Base-by-base conservation (phyloP, 2,797 vertebrate genomes). In the Steatocranus sp. region DNA sequence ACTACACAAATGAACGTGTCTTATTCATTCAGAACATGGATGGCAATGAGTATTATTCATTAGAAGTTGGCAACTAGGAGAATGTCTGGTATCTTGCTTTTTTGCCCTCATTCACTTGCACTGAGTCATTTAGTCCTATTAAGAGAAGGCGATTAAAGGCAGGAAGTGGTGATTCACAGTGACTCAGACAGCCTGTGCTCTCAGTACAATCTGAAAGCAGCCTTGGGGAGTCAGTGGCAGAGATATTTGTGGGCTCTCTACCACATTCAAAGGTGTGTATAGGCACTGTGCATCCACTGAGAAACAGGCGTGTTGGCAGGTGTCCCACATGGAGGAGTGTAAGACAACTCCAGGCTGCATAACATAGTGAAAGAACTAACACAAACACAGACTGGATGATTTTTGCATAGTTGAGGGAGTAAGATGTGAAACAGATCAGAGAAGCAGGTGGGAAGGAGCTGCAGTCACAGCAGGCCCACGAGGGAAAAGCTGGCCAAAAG, bases 1-100 rank as follows among this genome's bases (percentile, higher is more conserved):
- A 36, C 32, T 36, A 76, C 93, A 90, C 86, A 7, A 74, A 86
- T 81, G 91, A 91, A 89, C 88, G 83, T 87, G 81, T 89, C 88
- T 92, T 25, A 94, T 95, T 97, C 94, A 96, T 96, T 92, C 94
- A 91, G 88, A 95, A 93, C 95, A 86, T 78, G 90, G 90, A 87
- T 88, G 88, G 88, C 79, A 89, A 89, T 23, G 56, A 87, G 83
- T 94, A 96, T 96, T 94, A 97, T 96, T 95, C 88, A 96, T 79
- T 82, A 79, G 56, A 90, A 92, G 87, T 90, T 86, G 88, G 70
- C 83, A 92, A 91, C 77, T 70, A 76, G 30, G 83, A 94, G 54
- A 79, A 77, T 81, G 73, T 41, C 49, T 75, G 30, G 46, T 66
- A 83, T 90, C 49, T 32, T 81, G 78, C 58, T 79, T 85, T 76